A percentile compares a stretch with the other conserved stretches of the same genome.
These are phyloP conservation scores for Tangara arthus DNA, from an alignment of 2,797 vertebrate genomes.

Conservation along the genomic window DNA sequence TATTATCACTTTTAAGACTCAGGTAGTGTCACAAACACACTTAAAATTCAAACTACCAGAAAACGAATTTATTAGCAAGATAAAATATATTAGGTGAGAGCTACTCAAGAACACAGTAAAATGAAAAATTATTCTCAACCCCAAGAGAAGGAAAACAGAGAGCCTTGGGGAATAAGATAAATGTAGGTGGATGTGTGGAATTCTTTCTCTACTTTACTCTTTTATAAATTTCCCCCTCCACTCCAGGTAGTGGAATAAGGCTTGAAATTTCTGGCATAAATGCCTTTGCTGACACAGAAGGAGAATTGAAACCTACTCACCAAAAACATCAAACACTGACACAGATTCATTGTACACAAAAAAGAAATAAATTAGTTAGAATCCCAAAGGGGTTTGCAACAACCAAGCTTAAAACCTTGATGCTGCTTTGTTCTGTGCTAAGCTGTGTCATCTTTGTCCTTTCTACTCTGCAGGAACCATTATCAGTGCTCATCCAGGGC, in stretches of 20 bases:
- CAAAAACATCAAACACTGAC: background rate
- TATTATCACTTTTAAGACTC: background rate
- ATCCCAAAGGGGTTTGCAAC: background rate
- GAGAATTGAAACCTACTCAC: background rate
- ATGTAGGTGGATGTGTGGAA: background rate
- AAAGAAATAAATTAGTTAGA: background rate
- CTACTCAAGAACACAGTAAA: background rate
- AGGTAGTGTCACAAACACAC: background rate
- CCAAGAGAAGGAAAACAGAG: background rate
- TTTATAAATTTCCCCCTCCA: background rate
- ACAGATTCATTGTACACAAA: background rate
- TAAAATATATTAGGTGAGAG: background rate
- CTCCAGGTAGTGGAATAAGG: background rate
- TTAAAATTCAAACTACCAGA: background rate
- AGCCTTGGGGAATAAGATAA: background rate
- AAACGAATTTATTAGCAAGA: background rate
- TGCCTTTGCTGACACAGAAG: background rate
- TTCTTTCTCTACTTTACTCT: background rate
- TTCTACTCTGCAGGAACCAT: background rate
- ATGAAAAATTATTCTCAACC: background rate
- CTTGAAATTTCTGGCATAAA: background rate
- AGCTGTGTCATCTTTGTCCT: background rate
- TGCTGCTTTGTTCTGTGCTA: background rate
- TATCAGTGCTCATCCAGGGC: background rate
- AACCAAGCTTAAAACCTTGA: background rate